Conservation (phyloP, 2,888 invertebrate genomes). For the Julus scanicus region DNA sequence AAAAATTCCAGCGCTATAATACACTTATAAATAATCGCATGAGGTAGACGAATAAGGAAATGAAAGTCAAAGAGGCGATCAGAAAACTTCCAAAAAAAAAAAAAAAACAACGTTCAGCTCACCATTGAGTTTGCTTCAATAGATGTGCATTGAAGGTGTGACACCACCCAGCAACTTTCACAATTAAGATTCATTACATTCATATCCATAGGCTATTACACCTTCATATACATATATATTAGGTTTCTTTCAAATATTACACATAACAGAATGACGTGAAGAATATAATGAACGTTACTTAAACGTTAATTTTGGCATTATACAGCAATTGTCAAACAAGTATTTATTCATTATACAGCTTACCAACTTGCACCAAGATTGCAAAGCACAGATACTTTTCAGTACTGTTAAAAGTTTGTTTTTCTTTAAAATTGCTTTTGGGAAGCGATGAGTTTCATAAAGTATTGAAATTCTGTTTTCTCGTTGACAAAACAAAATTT, state of each 20-base stretch:
- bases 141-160: neutral
- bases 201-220: neutral
- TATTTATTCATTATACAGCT: neutral
- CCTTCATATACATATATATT: neutral
- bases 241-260: neutral
- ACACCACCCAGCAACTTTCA: neutral
- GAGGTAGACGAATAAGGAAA: slow-evolving; percentile 27
- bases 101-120: neutral
- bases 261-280: neutral
- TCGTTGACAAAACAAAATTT: too few species aligned
- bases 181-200: neutral
- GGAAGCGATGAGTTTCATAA: too few species aligned
- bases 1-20: neutral
- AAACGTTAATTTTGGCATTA: neutral
- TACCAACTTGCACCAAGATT: too few species aligned
- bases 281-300: neutral
- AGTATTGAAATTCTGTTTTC: too few species aligned
- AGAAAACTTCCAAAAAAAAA: neutral
- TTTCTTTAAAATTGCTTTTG: too few species aligned
- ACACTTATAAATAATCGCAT: slow-evolving; percentile 24
- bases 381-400: too few species aligned
- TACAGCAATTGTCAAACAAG: neutral
- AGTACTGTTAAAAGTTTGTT: too few species aligned
- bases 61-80: slow-evolving; percentile 2
- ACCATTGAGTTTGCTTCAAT: neutral